Percentiles rank a stretch among this genome's conserved stretches.
Evolutionary conservation across 2,113 vertebrate genomes (phyloP).

Genomic region (Charina bottae): DNA sequence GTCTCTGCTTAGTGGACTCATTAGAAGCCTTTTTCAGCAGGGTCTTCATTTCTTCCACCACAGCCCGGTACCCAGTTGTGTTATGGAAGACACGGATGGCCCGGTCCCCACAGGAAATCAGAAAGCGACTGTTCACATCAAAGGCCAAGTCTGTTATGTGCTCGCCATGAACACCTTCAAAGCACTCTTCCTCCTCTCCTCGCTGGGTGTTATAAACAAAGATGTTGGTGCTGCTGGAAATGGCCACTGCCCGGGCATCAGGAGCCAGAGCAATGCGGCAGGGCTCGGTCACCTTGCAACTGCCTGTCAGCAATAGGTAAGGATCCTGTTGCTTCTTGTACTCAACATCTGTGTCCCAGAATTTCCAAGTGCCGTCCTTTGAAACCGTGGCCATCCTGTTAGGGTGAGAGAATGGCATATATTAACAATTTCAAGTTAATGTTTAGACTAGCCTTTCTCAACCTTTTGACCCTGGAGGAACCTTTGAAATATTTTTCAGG

Average conservation of each 20-base stretch:
- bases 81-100: conserved; percentile 89
- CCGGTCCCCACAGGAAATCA: conserved; percentile 88
- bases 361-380: conserved; percentile 94
- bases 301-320: conserved; percentile 84
- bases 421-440: neutral
- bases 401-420: neutral
- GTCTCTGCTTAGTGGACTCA: conserved; percentile 83
- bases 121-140: conserved; percentile 83
- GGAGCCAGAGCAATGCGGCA: conserved; percentile 86
- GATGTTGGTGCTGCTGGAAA: conserved; percentile 79
- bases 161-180: conserved; percentile 77
- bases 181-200: conserved; percentile 84
- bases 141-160: conserved; percentile 82
- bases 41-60: conserved; percentile 86
- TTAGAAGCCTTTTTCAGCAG: conserved; percentile 86
- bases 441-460: neutral
- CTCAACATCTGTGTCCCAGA: conserved; percentile 95
- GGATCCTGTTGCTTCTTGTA: conserved; percentile 97
- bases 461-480: no score
- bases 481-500: no score
- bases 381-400: conserved; percentile 92
- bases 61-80: conserved; percentile 82
- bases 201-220: conserved; percentile 78
- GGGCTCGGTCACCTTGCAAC: conserved; percentile 70
- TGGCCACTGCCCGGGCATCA: conserved; percentile 80